Evolutionary conservation across 2,113 vertebrate species (phyloP).

Genomic region (Pollimyrus isidori): DNA sequence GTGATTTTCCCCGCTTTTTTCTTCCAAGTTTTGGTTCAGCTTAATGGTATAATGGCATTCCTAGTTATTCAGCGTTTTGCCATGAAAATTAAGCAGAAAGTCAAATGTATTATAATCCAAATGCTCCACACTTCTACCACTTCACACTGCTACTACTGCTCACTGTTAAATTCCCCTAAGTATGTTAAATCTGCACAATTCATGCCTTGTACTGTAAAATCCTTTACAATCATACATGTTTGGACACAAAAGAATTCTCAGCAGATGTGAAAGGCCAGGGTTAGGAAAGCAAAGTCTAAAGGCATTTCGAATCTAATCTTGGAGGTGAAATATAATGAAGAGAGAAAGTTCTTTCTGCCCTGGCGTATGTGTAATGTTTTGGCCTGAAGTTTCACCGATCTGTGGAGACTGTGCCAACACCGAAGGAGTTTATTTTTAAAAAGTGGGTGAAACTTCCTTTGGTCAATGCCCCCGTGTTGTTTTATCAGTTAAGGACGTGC

Average conservation of each 20-base stretch:
- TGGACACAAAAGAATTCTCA: not conserved
- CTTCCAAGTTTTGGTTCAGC: not conserved
- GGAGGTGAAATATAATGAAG: not conserved
- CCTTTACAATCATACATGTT: not conserved
- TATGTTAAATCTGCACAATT: not conserved
- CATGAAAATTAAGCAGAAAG: not conserved
- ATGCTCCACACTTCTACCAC: not conserved
- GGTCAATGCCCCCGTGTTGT: not conserved
- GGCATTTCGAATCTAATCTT: constrained; percentile 3
- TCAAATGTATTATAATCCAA: not conserved
- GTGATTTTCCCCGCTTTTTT: not conserved
- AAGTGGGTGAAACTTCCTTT: not conserved
- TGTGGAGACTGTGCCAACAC: not conserved
- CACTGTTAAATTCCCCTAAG: not conserved
- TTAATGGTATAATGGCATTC: not conserved
- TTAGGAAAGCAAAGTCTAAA: constrained; percentile 12
- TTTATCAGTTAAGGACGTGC: not conserved
- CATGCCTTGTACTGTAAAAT: not conserved
- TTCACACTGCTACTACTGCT: not conserved
- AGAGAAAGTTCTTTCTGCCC: not conserved
- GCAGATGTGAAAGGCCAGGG: not conserved
- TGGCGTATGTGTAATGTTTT: not conserved
- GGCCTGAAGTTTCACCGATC: not conserved
- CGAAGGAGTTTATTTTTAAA: not conserved
- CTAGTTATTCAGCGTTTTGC: not conserved